Conservation (phyloP, 92 coral and sea anemone species). For the Epizoanthus illoricatus region DNA sequence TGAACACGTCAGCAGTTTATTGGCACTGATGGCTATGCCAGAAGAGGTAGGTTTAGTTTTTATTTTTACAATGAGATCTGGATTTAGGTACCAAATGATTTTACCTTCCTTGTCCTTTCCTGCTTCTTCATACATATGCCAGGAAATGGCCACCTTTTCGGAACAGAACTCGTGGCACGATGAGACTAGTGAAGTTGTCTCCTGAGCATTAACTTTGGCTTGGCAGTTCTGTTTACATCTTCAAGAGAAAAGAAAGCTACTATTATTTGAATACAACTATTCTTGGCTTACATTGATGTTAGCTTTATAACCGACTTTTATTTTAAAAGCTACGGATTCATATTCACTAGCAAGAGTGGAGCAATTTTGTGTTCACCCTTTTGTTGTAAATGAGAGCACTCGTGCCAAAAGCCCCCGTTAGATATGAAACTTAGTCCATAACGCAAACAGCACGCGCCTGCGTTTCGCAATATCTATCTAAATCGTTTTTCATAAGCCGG, state of each 20-base stretch:
- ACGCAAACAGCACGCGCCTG: too few relatives aligned
- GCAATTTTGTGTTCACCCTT: too few relatives aligned
- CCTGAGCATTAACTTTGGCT: slow-evolving; percentile 29
- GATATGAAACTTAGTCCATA: too few relatives aligned
- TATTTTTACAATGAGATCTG: slow-evolving; percentile 3
- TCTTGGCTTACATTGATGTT: too few relatives aligned
- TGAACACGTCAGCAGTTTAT: slow-evolving; percentile 24
- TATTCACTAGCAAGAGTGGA: too few relatives aligned
- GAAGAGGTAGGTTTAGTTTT: slow-evolving; percentile 33
- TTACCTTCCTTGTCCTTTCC: slow-evolving; percentile 10
- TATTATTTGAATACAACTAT: not conserved
- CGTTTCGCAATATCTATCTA: too few relatives aligned
- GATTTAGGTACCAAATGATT: slow-evolving; percentile 21
- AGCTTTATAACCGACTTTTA: too few relatives aligned
- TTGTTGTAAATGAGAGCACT: too few relatives aligned
- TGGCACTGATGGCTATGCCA: slow-evolving; percentile 26
- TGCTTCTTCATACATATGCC: slow-evolving; percentile 36
- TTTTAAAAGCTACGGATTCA: too few relatives aligned
- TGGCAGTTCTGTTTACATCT: slow-evolving; percentile 33
- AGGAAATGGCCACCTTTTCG: slow-evolving; percentile 13
- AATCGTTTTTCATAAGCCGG: too few relatives aligned
- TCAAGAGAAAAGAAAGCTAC: not conserved
- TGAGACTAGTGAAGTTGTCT: slow-evolving; percentile 18
- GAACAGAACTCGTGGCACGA: slow-evolving; percentile 29
- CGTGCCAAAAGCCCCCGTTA: too few relatives aligned